A percentile compares a stretch with the other conserved stretches of the same genome.
phyloP scores from a whole-genome alignment of 2,888 invertebrate species.

The Chamaedrilus cognettii region DNA sequence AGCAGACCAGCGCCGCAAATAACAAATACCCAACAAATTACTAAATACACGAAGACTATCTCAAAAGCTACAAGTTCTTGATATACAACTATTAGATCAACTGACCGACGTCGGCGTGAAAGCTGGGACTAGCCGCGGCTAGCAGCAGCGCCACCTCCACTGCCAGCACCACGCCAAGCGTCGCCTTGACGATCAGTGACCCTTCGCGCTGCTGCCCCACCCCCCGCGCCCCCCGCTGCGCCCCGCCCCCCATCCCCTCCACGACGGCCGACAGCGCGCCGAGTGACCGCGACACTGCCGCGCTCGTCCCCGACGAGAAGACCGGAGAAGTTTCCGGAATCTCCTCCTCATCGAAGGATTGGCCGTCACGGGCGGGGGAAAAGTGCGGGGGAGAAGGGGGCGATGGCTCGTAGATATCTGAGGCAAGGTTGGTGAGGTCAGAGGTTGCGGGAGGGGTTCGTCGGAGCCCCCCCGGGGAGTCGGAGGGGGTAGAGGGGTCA shows the following conservation, averaged over 20 bases:
- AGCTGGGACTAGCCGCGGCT: too few species aligned
- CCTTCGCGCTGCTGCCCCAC: conserved; percentile 17
- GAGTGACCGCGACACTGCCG: background rate
- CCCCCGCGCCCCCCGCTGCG: background rate
- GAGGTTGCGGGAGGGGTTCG: background rate
- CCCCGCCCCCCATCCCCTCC: too few species aligned
- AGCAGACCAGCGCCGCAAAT: too few species aligned
- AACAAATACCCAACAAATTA: too few species aligned
- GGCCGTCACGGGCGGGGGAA: background rate
- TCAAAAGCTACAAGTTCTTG: too few species aligned
- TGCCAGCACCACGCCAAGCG: conserved; percentile 22
- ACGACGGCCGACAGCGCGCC: background rate
- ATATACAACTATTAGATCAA: too few species aligned
- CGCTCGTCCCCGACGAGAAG: background rate
- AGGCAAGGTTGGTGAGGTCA: conserved; percentile 12
- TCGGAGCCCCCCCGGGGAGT: background rate
- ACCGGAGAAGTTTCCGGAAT: too few species aligned
- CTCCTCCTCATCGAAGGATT: too few species aligned
- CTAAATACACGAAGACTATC: too few species aligned
- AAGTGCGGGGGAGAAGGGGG: background rate
- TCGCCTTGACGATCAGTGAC: conserved; percentile 24
- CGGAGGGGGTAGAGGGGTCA: background rate
- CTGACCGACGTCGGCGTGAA: too few species aligned
- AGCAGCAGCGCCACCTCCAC: conserved; percentile 30
- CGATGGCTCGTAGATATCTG: background rate